Evolutionary conservation across 2,888 invertebrate species (phyloP).

Genomic region (Crepidodera aurea): DNA sequence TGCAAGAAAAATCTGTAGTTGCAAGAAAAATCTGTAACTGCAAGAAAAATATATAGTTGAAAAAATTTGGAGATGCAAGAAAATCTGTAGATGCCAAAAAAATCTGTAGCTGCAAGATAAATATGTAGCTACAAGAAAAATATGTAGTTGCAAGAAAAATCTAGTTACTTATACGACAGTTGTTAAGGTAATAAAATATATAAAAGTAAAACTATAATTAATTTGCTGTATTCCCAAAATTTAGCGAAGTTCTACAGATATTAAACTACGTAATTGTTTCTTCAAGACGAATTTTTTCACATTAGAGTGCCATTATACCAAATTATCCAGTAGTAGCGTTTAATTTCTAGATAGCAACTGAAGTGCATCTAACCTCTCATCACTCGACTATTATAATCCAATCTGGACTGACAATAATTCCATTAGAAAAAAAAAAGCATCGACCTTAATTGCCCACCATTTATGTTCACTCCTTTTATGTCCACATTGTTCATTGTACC

Average conservation of each 20-base stretch:
- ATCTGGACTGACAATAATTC: conserved; percentile 32
- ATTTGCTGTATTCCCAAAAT: no score
- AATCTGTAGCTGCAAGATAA: no score
- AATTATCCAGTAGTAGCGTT: conserved; percentile 25
- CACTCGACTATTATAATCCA: conserved; percentile 27
- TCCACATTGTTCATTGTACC: conserved; percentile 34
- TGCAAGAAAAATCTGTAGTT: no score
- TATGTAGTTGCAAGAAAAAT: no score
- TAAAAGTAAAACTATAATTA: no score
- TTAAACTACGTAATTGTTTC: neutral
- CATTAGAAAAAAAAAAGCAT: conserved; percentile 31
- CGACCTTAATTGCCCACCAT: conserved; percentile 33
- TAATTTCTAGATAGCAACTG: conserved; percentile 28
- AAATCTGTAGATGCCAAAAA: no score
- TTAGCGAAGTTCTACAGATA: neutral
- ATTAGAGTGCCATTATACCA: conserved; percentile 8
- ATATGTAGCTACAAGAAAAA: no score
- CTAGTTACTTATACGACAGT: no score
- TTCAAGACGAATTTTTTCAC: conserved; percentile 7
- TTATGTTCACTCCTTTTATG: conserved; percentile 32
- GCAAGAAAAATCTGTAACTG: no score
- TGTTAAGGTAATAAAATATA: no score
- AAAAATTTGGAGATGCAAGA: no score
- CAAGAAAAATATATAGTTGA: no score
- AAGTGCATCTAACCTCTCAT: conserved; percentile 29